Evolutionary conservation across 2,888 invertebrate genomes (phyloP), one percentile per base, ranked within the genome.

Genomic region (Netelia fuscicornis): DNA sequence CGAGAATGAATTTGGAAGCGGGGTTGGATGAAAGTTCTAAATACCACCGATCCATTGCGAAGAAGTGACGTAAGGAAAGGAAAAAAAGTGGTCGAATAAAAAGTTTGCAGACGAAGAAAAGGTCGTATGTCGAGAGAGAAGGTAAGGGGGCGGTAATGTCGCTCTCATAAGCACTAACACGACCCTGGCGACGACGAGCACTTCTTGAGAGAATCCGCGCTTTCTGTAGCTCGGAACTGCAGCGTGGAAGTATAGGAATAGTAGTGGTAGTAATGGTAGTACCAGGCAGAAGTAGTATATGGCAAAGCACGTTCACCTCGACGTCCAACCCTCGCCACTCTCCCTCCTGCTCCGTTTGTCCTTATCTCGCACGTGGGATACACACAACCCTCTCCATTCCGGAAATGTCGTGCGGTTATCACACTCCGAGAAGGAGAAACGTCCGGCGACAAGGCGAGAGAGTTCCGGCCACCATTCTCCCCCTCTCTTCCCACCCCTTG

Each of bases 361-460:
- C 84, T 85, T 85, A 85, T 81, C 81, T 58, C 30, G 25, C 37
- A 1, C 78, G 56, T 58, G 60, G 81, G 44, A 68, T 74, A 80
- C 65, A 44, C 44, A 65, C 80, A 70, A 74, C 78, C 64, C 75
- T 75, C 72, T 80, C 56, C 74, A 70, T 79, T 81, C 81, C 81
- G 84, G 85, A 85, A 85, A 82, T 85, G 79, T 85, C 85, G 82
- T 54, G 70, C 68, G 79, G 82, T 85, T 82, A 85, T 82, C 85
- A 71, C 82, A 76, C 82, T 75, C 67, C 65, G 60, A 76, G 76
- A 56, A 82, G 75, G 79, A 74, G 80, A 79, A 85, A 85, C 75
- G 82, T 82, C 85, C 85, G 82, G 85, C 71, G 82, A 82, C 82
- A 85, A 85, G 85, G 54, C 62, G 58, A 71, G 52, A 54, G 44